phyloP scores from a whole-genome alignment of 2,113 vertebrate genomes.

The Verasper variegatus region DNA sequence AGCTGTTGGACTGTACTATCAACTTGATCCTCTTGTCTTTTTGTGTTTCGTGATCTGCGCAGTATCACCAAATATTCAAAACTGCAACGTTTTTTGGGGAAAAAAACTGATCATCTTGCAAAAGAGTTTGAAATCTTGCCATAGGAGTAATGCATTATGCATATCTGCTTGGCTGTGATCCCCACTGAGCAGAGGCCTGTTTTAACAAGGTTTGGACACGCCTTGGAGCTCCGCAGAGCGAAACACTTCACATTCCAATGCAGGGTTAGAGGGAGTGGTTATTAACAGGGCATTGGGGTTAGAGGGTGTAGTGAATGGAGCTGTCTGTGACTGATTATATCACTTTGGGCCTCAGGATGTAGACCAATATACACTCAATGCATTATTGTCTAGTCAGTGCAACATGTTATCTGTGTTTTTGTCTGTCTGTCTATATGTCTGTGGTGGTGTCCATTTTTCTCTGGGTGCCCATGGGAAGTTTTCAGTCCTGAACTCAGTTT shows the following conservation, averaged over 20 bases:
- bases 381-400: conserved; percentile 2
- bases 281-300: neutral
- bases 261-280: conserved; percentile 42
- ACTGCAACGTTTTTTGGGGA: neutral
- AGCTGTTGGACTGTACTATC: neutral
- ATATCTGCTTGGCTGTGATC: conserved; percentile 48
- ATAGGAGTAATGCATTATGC: conserved; percentile 44
- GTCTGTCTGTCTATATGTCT: neutral
- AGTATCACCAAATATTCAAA: neutral
- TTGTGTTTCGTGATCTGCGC: conserved; percentile 8
- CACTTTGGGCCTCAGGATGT: conserved; percentile 11
- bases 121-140: conserved; percentile 23
- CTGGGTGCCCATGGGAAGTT: neutral
- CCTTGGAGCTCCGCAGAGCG: conserved; percentile 43
- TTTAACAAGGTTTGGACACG: conserved; percentile 66
- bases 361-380: conserved; percentile 17
- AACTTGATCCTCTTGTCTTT: neutral
- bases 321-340: conserved; percentile 21
- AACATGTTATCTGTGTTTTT: neutral
- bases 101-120: conserved; percentile 31
- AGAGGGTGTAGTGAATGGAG: conserved; percentile 15
- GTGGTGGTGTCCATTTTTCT: neutral
- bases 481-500: conserved; percentile 8
- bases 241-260: conserved; percentile 71
- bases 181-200: conserved; percentile 59